Base-by-base conservation (phyloP, 2,888 invertebrate genomes). In the Laspeyria flexula region DNA sequence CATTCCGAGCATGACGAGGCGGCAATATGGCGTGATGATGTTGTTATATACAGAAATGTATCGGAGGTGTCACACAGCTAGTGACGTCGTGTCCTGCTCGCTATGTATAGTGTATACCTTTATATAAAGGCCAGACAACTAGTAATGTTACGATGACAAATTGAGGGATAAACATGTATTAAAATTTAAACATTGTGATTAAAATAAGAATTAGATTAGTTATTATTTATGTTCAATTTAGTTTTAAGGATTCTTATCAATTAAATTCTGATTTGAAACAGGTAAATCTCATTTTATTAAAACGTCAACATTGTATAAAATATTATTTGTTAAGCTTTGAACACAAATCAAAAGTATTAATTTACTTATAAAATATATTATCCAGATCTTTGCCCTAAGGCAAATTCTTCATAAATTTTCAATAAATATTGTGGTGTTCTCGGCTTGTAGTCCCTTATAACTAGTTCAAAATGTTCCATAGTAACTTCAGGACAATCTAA, bases 341-440 rank as follows among this genome's bases (percentile, higher is more conserved):
- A 31, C 31, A 31, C 31, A 0, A 31, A 38, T 6, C 47, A 51
- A 35, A n/a, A n/a, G n/a, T n/a, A n/a, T n/a, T n/a, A n/a, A n/a
- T n/a, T n/a, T n/a, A n/a, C n/a, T n/a, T n/a, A n/a, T n/a, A 47
- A 51, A 51, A 13, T 27, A 60, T 46, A 6, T 11, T 25, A 37
- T 21, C 34, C 34, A 4, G 11, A 86, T 54, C 83, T 83, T 53
- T 88, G 87, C 0, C 90, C 90, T 30, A 88, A 79, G 54, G 84
- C 77, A 74, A 93, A 97, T 41, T 95, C 93, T 62, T 95, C 94
- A 85, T 98, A 98, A 54, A 97, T 92, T 63, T 94, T 86, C 18
- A 98, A 83, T 46, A 97, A 89, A 27, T 94, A 94, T 5, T 92
- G 66, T 0, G 96, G 95, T 1, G 97, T 98, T 72, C 97, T 93